Evolutionary conservation across 1,140 invertebrate species (phyloP).

Genomic region (Pteromalus puparum): DNA sequence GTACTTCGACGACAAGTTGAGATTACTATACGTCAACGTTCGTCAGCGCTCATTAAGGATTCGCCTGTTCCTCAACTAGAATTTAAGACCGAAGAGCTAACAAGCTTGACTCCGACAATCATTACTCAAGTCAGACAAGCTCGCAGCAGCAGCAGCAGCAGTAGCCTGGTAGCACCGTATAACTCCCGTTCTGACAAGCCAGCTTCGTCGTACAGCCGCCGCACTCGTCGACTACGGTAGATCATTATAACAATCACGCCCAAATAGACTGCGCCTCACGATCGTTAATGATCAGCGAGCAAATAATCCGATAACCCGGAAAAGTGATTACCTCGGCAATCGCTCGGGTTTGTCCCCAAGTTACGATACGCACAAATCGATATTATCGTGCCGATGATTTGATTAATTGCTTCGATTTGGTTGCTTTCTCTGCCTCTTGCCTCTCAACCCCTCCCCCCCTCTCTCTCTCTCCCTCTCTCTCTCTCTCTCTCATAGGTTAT

Average conservation of each 20-base stretch:
- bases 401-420: constrained; percentile 27
- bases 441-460: too few species aligned
- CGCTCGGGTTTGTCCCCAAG: background rate
- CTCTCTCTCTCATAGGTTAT: background rate
- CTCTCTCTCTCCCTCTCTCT: background rate
- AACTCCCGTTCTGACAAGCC: background rate
- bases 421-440: background rate
- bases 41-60: background rate
- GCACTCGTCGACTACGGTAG: background rate
- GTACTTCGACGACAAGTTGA: background rate
- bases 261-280: background rate
- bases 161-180: background rate
- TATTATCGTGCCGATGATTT: constrained; percentile 25
- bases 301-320: constrained; percentile 31
- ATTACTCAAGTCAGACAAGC: constrained; percentile 3
- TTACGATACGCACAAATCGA: constrained; percentile 15
- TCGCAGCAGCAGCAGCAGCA: background rate
- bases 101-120: background rate
- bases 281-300: background rate
- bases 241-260: constrained; percentile 17
- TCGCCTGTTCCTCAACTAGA: background rate
- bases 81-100: background rate
- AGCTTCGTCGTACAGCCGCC: too few species aligned
- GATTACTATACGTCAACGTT: background rate
- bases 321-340: constrained; percentile 33